Base-by-base conservation (phyloP, 2,888 invertebrate species). In the Agrotis segetum region DNA sequence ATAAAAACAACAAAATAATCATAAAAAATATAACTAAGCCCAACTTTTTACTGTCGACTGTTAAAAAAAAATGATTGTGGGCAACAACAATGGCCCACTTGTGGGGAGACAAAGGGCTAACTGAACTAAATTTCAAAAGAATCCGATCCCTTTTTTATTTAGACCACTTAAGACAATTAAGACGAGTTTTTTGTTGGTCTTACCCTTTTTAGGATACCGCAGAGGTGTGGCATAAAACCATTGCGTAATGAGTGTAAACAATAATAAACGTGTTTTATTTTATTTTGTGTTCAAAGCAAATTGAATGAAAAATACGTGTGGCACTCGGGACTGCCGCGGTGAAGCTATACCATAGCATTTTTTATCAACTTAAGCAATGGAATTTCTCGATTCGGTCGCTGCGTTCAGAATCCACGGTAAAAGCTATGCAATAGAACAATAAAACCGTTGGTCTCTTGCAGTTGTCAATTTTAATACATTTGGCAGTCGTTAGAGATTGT, bases 111-210 rank as follows among this genome's bases (percentile, higher is more conserved):
- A 92, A 92, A 88, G 85, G 87, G 82, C 69, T 79, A 84, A 85
- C 84, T 84, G 78, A 79, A 83, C 78, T 86, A 81, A 64, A 34
- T 87, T 88, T 88, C 87, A 89, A 90, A 89, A 82, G 83, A 87
- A 85, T 83, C 87, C 87, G 86, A 77, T 79, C 83, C 87, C 86
- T 82, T 88, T 90, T 91, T 88, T 85, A 84, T 89, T 85, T 86
- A 83, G 83, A 89, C 85, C 92, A 91, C 92, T 92, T 91, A 91
- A 92, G 91, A 93, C 92, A 93, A 93, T 93, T 92, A 92, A 90
- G 85, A 83, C 21, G 86, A 65, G 84, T 85, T 91, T 90, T 91
- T 90, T 88, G 86, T 87, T 87, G 73, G 77, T 83, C 60, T 74
- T 81, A 82, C 87, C 88, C 88, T 79, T 88, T 87, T 85, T 87